Conservation (phyloP, 2,797 vertebrate genomes). For the Gallinago nigripennis region DNA sequence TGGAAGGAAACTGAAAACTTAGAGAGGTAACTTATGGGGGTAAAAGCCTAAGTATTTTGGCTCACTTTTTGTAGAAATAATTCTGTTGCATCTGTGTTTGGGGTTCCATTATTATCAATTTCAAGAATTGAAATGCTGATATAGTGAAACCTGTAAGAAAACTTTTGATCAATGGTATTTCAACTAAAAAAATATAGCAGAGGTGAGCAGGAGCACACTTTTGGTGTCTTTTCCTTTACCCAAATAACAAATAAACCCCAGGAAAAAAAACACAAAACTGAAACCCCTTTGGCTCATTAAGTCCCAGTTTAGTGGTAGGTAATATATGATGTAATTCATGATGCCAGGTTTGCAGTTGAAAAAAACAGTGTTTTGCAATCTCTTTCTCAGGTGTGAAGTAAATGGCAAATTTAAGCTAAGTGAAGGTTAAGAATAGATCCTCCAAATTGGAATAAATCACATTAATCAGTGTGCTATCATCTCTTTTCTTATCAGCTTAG, state of each 20-base stretch:
- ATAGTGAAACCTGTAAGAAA: too few species aligned
- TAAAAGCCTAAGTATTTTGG: neutral
- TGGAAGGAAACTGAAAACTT: neutral
- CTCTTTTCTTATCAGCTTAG: neutral
- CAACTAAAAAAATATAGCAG: neutral
- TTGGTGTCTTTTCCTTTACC: too few species aligned
- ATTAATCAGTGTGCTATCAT: neutral
- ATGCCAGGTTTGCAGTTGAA: neutral
- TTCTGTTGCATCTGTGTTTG: neutral
- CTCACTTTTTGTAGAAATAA: neutral
- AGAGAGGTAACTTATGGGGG: rapidly evolving
- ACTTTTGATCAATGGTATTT: too few species aligned
- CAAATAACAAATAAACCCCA: neutral
- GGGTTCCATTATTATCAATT: neutral
- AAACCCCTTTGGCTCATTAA: neutral
- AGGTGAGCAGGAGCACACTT: neutral
- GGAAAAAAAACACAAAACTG: too few species aligned
- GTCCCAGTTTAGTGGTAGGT: neutral
- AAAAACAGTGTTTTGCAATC: neutral
- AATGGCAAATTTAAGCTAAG: neutral
- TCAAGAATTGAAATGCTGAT: too few species aligned
- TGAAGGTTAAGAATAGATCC: neutral
- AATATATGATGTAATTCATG: neutral
- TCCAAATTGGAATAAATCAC: neutral
- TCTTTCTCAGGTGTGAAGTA: neutral